Conservation (phyloP, 1,140 invertebrate species). For the Oreohelix idahoensis region DNA sequence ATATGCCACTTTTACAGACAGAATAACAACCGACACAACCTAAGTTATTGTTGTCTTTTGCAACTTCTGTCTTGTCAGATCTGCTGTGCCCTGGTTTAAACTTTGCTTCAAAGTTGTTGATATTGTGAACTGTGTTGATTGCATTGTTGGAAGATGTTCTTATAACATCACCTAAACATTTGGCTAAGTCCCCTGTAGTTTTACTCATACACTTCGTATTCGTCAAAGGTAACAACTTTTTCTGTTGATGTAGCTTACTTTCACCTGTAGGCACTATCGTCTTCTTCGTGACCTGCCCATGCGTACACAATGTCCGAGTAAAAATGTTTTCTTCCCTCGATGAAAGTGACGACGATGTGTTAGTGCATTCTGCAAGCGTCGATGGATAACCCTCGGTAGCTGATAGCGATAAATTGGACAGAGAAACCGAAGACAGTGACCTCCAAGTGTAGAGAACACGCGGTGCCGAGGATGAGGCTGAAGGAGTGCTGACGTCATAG, state of each 20-base stretch:
- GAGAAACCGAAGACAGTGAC: neutral
- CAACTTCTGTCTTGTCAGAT: neutral
- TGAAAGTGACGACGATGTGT: neutral
- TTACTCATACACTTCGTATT: too few species aligned
- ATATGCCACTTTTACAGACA: neutral
- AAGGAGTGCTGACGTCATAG: neutral
- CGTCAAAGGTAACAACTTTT: too few species aligned
- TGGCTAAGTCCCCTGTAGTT: neutral
- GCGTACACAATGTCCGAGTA: neutral
- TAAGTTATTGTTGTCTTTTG: neutral
- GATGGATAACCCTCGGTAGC: neutral
- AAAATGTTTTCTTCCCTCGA: neutral
- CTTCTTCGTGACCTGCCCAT: too few species aligned
- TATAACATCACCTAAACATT: neutral
- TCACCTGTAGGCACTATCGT: too few species aligned
- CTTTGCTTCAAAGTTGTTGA: too few species aligned
- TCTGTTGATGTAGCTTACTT: too few species aligned
- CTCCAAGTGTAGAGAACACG: neutral
- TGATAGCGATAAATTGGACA: neutral
- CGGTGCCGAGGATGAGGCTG: neutral
- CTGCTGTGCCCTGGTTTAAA: neutral
- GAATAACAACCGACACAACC: neutral
- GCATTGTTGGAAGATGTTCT: neutral
- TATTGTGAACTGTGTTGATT: neutral
- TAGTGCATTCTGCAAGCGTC: neutral